These are phyloP conservation scores for Oxygymnocypris stewartii DNA, from an alignment of 2,113 vertebrate genomes.

Conservation along the genomic window DNA sequence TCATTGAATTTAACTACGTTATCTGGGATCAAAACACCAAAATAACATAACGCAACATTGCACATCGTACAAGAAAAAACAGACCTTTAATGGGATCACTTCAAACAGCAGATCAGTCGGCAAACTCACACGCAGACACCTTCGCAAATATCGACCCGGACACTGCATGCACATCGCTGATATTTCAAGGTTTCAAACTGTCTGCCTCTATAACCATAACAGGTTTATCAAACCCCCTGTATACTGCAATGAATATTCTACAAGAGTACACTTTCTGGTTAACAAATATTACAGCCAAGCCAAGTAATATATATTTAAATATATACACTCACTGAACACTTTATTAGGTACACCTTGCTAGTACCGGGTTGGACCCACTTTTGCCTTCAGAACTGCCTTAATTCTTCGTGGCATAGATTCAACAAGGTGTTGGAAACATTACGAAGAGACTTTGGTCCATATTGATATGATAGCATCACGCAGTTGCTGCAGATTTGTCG, in stretches of 20 bases:
- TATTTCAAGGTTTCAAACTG: constrained; percentile 51
- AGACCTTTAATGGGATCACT: background rate
- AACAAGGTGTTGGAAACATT: too few species aligned
- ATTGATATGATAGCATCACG: too few species aligned
- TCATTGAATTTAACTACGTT: background rate
- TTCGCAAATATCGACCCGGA: constrained; percentile 36
- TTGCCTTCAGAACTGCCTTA: too few species aligned
- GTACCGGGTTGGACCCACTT: too few species aligned
- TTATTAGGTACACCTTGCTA: too few species aligned
- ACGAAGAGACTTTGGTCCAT: too few species aligned
- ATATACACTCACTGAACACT: too few species aligned
- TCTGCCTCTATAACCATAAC: constrained; percentile 1
- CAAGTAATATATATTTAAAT: background rate
- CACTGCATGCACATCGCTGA: constrained; percentile 61
- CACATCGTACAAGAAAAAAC: background rate
- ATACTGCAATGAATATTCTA: background rate
- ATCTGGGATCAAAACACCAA: background rate
- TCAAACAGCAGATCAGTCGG: background rate
- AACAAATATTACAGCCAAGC: background rate
- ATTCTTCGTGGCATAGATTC: too few species aligned
- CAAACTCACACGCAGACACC: constrained; percentile 40
- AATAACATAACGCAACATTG: background rate
- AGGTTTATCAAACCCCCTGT: background rate
- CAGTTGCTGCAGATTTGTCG: too few species aligned
- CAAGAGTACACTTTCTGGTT: background rate